Base-by-base conservation (phyloP, 2,113 vertebrate species). In the Urocitellus parryii region DNA sequence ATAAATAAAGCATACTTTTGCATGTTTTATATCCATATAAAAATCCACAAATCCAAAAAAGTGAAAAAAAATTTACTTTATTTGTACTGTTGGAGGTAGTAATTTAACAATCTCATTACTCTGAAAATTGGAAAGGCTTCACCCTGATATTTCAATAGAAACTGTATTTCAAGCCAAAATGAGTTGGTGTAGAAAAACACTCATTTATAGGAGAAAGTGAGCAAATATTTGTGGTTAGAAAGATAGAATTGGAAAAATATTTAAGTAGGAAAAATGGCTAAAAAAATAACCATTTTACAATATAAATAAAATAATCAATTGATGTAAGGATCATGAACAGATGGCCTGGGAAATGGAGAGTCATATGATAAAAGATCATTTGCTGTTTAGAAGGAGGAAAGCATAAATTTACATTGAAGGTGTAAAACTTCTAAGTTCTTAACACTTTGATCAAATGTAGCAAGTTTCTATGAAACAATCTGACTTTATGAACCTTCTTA, bases 81-180 rank as follows among this genome's bases (percentile, higher is more conserved):
- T 80, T 90, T 90, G 45, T 70, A 79, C 61, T 29, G 53, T 56
- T 70, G 76, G 34, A 80, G 68, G n/a, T 34, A 65, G 88, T 90
- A 90, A 80, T 80, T 90, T 90, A 68, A 68, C 34, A 80, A 79
- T 77, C 42, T 22, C 34, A 8, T 78, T 56, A 32, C 56, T 58
- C 56, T 78, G 82, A 68, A 86, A 86, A 86, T 86, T 78, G n/a
- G 61, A 86, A 68, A 56, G 48, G 82, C 86, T 42, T 42, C 48
- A 92, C 32, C 42, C 72, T 68, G 81, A 22, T 14, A 68, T 68
- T 68, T 86, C 82, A 86, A 45, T 45, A 70, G 82, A 45, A 67
- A 42, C 37, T n/a, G 9, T 78, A 58, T 68, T 67, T 86, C 56
- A 78, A 78, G 61, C 61, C 82, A 86, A 85, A 78, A 45, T 70